Conservation (phyloP, 2,113 vertebrate genomes). For the Gavialis gangeticus region DNA sequence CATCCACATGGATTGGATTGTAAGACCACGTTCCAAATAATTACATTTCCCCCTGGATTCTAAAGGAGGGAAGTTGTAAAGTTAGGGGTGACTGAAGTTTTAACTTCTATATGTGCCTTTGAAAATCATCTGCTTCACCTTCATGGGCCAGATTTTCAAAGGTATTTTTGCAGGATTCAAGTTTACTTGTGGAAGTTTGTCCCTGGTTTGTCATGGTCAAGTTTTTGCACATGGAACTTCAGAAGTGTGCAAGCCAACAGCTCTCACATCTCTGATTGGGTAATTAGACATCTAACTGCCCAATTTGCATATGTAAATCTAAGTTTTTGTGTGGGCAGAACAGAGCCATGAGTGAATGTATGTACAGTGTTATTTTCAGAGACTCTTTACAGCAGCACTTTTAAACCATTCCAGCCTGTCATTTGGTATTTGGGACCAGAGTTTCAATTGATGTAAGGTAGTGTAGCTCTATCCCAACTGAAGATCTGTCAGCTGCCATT, state of each 20-base stretch:
- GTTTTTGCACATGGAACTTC: not conserved
- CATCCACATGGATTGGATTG: not conserved
- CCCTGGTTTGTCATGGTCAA: not conserved
- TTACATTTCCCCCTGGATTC: not conserved
- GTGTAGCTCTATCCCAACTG: not conserved
- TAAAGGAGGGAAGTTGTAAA: not conserved
- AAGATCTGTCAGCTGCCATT: fast-evolving
- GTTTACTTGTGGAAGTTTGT: not conserved
- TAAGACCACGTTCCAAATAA: not conserved
- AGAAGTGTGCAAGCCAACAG: not conserved
- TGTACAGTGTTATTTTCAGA: not conserved
- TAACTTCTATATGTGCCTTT: not conserved
- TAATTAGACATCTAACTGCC: not conserved
- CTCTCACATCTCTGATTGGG: fast-evolving
- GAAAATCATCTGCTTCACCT: not conserved
- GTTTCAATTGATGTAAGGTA: not conserved
- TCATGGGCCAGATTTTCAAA: not conserved
- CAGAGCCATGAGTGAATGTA: not conserved
- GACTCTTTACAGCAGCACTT: not conserved
- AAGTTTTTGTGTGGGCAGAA: constrained; percentile 23
- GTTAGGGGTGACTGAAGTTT: not conserved
- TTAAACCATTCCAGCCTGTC: not conserved
- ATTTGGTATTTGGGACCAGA: not conserved
- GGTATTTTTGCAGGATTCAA: fast-evolving
- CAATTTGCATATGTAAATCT: constrained; percentile 32